A percentile compares a stretch with the other conserved stretches of the same genome.
Conservation (phyloP, 2,888 invertebrate species). For the Cerceris ruficornis region DNA sequence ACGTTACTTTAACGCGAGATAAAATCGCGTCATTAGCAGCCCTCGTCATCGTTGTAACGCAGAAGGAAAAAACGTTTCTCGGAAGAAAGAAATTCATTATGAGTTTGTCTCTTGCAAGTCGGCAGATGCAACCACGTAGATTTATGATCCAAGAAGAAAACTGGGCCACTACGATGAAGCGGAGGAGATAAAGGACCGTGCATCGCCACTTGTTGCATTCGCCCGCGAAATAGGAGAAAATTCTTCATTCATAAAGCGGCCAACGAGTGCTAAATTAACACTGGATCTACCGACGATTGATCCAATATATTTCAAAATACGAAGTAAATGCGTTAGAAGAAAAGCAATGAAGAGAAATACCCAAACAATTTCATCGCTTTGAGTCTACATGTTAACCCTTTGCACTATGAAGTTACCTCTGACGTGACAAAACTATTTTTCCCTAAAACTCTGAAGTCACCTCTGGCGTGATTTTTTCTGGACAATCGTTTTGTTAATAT, state of each 20-base stretch:
- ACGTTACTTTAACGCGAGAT: not conserved
- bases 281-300: not conserved
- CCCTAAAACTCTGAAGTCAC: too few species aligned
- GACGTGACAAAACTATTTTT: too few species aligned
- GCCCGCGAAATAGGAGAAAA: slow-evolving; percentile 49
- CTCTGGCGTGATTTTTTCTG: too few species aligned
- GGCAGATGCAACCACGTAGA: slow-evolving; percentile 44
- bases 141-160: slow-evolving; percentile 58
- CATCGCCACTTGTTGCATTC: slow-evolving; percentile 63
- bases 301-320: not conserved
- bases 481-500: too few species aligned
- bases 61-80: slow-evolving; percentile 11
- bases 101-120: slow-evolving; percentile 45
- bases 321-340: too few species aligned
- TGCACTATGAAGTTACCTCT: too few species aligned
- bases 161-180: slow-evolving; percentile 60
- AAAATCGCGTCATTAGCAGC: not conserved
- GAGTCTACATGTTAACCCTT: too few species aligned
- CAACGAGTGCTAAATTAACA: slow-evolving; percentile 11
- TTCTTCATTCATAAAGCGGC: slow-evolving; percentile 51
- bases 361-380: too few species aligned
- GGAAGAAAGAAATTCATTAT: slow-evolving; percentile 37
- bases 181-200: slow-evolving; percentile 56
- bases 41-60: slow-evolving; percentile 10
- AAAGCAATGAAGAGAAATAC: too few species aligned